Conservation (phyloP, 2,113 vertebrate genomes). For the Engraulis encrasicolus region DNA sequence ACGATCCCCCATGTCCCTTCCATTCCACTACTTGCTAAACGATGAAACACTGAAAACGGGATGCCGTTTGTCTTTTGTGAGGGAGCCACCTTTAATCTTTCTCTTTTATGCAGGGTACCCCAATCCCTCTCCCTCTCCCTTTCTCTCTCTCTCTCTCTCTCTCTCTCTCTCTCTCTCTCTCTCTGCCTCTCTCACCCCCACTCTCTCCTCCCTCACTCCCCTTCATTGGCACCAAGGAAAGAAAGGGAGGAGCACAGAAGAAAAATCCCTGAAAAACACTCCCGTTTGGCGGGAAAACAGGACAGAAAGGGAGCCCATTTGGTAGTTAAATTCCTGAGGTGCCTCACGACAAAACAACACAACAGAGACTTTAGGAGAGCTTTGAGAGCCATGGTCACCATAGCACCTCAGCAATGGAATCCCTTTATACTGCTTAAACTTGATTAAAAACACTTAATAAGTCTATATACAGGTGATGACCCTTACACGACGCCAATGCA, state of each 20-base stretch:
- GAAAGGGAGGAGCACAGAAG: constrained; percentile 49
- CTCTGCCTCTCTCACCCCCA: constrained; percentile 61
- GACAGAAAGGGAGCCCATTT: not conserved
- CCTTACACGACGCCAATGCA: constrained; percentile 17
- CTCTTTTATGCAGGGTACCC: constrained; percentile 48
- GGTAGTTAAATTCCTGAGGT: constrained; percentile 7
- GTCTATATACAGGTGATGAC: not conserved
- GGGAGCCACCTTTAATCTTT: constrained; percentile 65
- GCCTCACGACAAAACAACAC: not conserved
- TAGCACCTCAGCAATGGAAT: constrained; percentile 36
- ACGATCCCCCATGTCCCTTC: too few relatives aligned
- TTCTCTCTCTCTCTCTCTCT: constrained; percentile 57
- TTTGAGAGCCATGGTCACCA: constrained; percentile 25
- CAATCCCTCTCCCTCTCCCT: too few relatives aligned
- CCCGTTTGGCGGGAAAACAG: constrained; percentile 37
- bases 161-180: constrained; percentile 59
- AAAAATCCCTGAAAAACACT: constrained; percentile 29
- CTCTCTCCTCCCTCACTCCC: constrained; percentile 55
- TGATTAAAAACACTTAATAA: constrained; percentile 31
- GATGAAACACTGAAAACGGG: not conserved
- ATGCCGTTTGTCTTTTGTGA: constrained; percentile 3
- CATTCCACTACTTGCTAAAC: too few relatives aligned
- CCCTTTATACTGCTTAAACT: constrained; percentile 16
- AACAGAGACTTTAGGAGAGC: not conserved
- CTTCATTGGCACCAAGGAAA: constrained; percentile 59